A percentile compares a stretch with the other conserved stretches of the same genome.
phyloP scores from a whole-genome alignment of 2,797 vertebrate genomes.

The Sparus aurata region DNA sequence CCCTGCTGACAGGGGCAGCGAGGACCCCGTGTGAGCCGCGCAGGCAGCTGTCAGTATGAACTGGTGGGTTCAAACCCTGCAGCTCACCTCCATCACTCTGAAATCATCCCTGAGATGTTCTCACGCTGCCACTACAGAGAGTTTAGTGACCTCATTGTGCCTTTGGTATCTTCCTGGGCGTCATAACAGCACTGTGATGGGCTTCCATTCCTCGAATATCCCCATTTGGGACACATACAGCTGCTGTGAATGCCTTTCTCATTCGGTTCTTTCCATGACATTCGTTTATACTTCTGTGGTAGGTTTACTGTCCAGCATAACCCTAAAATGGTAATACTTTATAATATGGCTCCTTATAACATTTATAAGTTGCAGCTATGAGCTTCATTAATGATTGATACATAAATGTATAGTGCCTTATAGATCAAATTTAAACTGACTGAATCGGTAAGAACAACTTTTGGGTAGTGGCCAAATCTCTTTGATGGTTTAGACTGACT shows the following conservation, averaged over 20 bases:
- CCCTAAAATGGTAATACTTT: neutral
- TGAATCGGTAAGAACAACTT: neutral
- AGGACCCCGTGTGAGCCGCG: slow-evolving; percentile 41
- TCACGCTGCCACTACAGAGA: slow-evolving; percentile 14
- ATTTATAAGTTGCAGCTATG: neutral
- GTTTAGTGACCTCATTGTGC: slow-evolving; percentile 43
- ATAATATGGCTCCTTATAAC: neutral
- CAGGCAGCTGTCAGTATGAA: slow-evolving; percentile 28
- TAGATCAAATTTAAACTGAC: neutral
- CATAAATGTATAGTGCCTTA: neutral
- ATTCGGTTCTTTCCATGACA: slow-evolving; percentile 26
- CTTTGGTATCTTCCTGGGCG: slow-evolving; percentile 31
- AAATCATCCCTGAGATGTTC: neutral
- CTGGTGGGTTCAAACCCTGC: slow-evolving; percentile 2
- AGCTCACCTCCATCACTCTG: slow-evolving; percentile 5
- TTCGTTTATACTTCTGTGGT: slow-evolving; percentile 3
- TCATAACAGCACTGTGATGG: slow-evolving; percentile 20
- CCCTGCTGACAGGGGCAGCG: slow-evolving; percentile 23
- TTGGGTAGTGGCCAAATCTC: slow-evolving; percentile 1
- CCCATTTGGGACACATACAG: slow-evolving; percentile 14
- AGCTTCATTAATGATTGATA: neutral
- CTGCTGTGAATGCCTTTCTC: slow-evolving; percentile 2
- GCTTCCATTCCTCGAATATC: slow-evolving; percentile 19
- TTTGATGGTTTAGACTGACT: neutral
- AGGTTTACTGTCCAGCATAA: neutral